Evolutionary conservation across 2,113 vertebrate species (phyloP).

Genomic region (Illadopsis cleaveri): DNA sequence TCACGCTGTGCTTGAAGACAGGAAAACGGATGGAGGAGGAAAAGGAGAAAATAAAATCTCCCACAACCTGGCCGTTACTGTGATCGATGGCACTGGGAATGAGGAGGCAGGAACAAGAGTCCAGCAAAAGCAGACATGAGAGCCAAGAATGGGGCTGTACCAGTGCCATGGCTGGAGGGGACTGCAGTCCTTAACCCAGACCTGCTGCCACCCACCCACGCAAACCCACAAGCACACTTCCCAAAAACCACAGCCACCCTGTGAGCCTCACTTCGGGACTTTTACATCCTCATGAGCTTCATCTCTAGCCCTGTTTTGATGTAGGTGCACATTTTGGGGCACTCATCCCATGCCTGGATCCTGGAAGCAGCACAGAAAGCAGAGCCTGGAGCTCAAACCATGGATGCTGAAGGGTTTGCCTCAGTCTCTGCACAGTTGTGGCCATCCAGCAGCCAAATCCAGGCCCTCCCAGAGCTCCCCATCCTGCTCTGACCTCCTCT

Average conservation of each 20-base stretch:
- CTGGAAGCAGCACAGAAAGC: background rate
- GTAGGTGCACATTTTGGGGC: background rate
- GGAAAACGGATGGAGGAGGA: background rate
- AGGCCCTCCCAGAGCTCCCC: background rate
- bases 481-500: background rate
- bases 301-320: background rate
- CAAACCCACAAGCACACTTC: background rate
- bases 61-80: background rate
- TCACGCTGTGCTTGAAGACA: background rate
- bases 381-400: background rate
- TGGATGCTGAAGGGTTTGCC: background rate
- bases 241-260: background rate
- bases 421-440: background rate
- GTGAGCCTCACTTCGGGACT: background rate
- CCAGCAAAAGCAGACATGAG: background rate
- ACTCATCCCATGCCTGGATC: background rate
- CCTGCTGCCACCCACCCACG: background rate
- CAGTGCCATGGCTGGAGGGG: background rate
- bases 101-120: background rate
- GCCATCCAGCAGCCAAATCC: background rate
- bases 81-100: background rate
- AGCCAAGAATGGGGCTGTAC: background rate
- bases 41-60: constrained; percentile 10
- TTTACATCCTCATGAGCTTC: background rate
- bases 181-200: background rate